These are phyloP conservation scores for Nemopilema nomurai DNA, from an alignment of 30 jellyfish, hydroid and myxozoan species.

Conservation along the genomic window DNA sequence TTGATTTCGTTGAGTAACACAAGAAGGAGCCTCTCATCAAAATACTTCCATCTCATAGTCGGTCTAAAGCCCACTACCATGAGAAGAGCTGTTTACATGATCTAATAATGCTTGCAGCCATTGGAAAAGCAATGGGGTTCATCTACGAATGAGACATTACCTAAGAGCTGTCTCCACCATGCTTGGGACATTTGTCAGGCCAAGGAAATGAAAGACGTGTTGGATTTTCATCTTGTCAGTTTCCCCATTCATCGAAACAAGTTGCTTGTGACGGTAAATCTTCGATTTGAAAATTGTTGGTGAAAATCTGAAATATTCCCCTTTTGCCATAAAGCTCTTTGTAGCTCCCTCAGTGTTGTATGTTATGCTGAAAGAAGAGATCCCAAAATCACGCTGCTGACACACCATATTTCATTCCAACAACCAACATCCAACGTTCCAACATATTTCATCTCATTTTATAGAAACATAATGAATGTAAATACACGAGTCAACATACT, in stretches of 20 bases:
- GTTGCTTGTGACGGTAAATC: constrained; percentile 21
- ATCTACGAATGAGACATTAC: background rate
- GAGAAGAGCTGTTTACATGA: no score
- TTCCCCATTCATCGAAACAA: constrained; percentile 31
- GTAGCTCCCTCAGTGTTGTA: constrained; percentile 74
- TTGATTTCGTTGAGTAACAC: no score
- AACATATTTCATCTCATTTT: no score
- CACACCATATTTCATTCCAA: no score
- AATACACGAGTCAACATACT: no score
- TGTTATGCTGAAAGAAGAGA: constrained; percentile 61
- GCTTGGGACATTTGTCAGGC: constrained; percentile 40
- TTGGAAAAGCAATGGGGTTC: background rate
- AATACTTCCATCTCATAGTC: no score
- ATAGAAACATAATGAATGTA: no score
- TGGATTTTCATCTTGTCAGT: constrained; percentile 56
- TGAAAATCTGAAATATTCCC: constrained; percentile 61
- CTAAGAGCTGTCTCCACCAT: constrained; percentile 51
- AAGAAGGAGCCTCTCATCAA: no score
- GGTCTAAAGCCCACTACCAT: no score
- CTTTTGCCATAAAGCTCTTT: constrained; percentile 82
- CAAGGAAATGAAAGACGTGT: constrained; percentile 50
- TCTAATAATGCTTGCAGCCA: background rate
- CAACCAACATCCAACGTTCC: no score
- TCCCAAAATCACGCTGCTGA: background rate
- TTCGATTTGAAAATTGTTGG: constrained; percentile 74